Percentiles rank a stretch among this genome's conserved stretches.
Conservation (phyloP, 1,140 invertebrate genomes). For the Tribolium castaneum region DNA sequence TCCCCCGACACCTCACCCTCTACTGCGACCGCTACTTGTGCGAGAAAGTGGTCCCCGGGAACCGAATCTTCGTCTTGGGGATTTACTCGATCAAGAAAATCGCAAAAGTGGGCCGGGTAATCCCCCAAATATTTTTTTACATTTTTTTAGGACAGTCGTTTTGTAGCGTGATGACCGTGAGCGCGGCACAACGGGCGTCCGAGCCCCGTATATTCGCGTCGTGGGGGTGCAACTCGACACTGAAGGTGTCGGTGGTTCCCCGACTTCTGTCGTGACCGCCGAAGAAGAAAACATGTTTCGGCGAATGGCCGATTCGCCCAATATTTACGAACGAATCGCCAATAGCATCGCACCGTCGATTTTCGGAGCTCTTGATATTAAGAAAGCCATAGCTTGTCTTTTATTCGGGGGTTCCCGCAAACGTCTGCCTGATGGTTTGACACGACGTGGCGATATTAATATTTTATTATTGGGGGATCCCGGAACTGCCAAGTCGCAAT, state of each 20-base stretch:
- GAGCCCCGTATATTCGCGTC: slow-evolving; percentile 93
- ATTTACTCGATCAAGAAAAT: slow-evolving; percentile 98
- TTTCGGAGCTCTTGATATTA: slow-evolving; percentile 94
- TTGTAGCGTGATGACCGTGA: slow-evolving; percentile 76
- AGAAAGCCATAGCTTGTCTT: slow-evolving; percentile 96
- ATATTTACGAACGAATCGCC: slow-evolving; percentile 92
- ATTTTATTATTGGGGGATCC: slow-evolving; percentile 96
- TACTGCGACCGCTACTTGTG: slow-evolving; percentile 95
- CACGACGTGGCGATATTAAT: slow-evolving; percentile 97
- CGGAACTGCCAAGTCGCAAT: slow-evolving; percentile 98
- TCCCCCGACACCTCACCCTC: slow-evolving; percentile 95
- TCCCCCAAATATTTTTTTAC: not conserved
- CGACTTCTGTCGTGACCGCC: slow-evolving; percentile 69
- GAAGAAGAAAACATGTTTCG: slow-evolving; percentile 95
- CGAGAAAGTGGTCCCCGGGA: slow-evolving; percentile 96
- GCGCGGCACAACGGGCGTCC: slow-evolving; percentile 91
- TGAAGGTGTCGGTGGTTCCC: slow-evolving; percentile 79
- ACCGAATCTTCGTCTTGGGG: slow-evolving; percentile 92
- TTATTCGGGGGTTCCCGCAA: slow-evolving; percentile 94
- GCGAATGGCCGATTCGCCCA: slow-evolving; percentile 82
- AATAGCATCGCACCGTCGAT: slow-evolving; percentile 97
- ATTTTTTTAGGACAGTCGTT: not conserved
- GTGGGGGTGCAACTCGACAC: slow-evolving; percentile 91
- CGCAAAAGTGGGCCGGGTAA: slow-evolving; percentile 69
- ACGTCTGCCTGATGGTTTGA: slow-evolving; percentile 94